These are phyloP conservation scores for Hafferia zeledoni DNA, from an alignment of 2,797 vertebrate genomes.

Conservation along the genomic window DNA sequence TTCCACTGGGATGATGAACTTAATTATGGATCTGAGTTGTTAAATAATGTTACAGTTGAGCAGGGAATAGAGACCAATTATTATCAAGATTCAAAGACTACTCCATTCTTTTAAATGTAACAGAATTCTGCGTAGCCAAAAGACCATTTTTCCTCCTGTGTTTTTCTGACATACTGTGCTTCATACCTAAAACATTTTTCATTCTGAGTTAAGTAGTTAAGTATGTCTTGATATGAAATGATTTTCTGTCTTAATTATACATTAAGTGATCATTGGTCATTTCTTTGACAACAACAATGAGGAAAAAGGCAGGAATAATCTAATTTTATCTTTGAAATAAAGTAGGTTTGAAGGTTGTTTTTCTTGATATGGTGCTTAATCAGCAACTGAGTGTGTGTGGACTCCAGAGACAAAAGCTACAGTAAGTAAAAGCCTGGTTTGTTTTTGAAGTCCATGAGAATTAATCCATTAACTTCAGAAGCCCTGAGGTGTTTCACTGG, in stretches of 20 bases:
- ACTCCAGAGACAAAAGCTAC: background rate
- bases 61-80: slow-evolving; percentile 35
- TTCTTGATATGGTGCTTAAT: background rate
- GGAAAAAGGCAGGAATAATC: background rate
- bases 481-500: rapidly evolving
- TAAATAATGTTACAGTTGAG: slow-evolving; percentile 46
- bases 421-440: background rate
- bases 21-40: slow-evolving; percentile 48
- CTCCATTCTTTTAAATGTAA: background rate
- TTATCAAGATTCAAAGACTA: background rate
- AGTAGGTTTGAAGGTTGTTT: background rate
- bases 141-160: background rate
- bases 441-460: background rate
- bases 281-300: background rate
- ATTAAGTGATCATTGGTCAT: background rate
- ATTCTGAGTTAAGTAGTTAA: background rate
- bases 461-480: background rate
- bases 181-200: background rate
- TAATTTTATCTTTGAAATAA: background rate
- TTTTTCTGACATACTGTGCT: background rate
- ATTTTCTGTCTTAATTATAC: background rate
- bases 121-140: background rate
- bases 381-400: background rate
- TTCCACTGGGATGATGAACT: slow-evolving; percentile 56
- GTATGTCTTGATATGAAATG: background rate